These are phyloP conservation scores for Zaprionus nigranus DNA, from an alignment of 1,140 invertebrate species.

Conservation along the genomic window DNA sequence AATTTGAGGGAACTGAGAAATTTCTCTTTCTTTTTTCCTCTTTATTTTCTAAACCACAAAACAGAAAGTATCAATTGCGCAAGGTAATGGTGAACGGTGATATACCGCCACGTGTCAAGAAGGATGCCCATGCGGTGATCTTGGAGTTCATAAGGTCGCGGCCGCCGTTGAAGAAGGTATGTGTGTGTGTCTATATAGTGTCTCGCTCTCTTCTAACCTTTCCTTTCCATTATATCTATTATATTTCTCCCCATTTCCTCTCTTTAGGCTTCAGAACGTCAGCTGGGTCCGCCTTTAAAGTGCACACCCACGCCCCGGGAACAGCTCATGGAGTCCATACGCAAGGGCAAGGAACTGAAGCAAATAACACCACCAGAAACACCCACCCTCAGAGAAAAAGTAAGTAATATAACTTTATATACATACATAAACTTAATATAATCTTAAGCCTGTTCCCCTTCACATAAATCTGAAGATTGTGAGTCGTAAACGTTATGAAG, in stretches of 20 bases:
- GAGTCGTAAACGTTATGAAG: neutral
- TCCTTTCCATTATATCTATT: neutral
- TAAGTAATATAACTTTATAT: slow-evolving; percentile 52
- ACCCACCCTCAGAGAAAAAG: slow-evolving; percentile 71
- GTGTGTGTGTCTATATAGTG: slow-evolving; percentile 51
- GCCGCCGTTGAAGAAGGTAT: slow-evolving; percentile 96
- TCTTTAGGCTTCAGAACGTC: slow-evolving; percentile 96
- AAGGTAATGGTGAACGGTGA: slow-evolving; percentile 93
- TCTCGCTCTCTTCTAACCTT: slow-evolving; percentile 2
- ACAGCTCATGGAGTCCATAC: slow-evolving; percentile 94
- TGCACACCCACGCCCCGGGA: slow-evolving; percentile 92
- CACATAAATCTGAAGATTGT: neutral
- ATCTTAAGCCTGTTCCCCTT: neutral
- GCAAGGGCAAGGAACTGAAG: slow-evolving; percentile 90
- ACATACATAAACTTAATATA: neutral
- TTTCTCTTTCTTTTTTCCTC: slow-evolving; percentile 47
- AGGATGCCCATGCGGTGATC: slow-evolving; percentile 97
- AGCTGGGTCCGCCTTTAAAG: slow-evolving; percentile 91
- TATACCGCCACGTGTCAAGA: slow-evolving; percentile 93
- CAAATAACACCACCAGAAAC: slow-evolving; percentile 85
- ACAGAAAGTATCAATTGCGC: slow-evolving; percentile 89
- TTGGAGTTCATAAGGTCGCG: slow-evolving; percentile 98
- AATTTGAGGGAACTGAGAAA: slow-evolving; percentile 13
- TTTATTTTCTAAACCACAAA: slow-evolving; percentile 21
- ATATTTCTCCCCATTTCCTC: too few relatives aligned